Conservation (phyloP, 2,797 vertebrate genomes). For the Pseudopleuronectes americanus region DNA sequence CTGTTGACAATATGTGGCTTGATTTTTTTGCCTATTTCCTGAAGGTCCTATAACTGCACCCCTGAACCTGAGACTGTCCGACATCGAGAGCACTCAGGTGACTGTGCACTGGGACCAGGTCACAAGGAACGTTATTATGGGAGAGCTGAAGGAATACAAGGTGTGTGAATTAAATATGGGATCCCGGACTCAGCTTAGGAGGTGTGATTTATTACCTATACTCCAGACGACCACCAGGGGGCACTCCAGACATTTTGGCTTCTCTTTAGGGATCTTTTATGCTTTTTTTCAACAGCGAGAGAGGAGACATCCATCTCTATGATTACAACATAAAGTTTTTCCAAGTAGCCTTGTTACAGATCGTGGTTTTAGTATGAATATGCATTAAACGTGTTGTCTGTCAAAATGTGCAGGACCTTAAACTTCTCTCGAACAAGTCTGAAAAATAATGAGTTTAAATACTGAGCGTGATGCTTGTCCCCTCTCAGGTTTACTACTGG, state of each 20-base stretch:
- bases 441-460: conserved; percentile 90
- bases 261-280: too few relatives aligned
- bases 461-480: conserved; percentile 1
- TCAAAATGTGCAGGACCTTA: not conserved
- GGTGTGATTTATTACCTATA: too few relatives aligned
- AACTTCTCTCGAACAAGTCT: not conserved
- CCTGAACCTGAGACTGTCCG: conserved; percentile 90
- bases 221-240: too few relatives aligned
- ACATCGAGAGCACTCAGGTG: conserved; percentile 92
- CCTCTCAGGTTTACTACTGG: conserved; percentile 94
- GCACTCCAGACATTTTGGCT: too few relatives aligned
- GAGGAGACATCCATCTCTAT: too few relatives aligned
- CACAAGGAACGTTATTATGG: conserved; percentile 89
- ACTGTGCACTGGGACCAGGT: conserved; percentile 92
- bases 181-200: too few relatives aligned
- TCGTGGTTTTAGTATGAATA: not conserved
- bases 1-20: not conserved
- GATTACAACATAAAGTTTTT: too few relatives aligned
- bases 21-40: conserved; percentile 12
- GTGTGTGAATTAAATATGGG: conserved; percentile 74
- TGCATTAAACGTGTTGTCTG: not conserved
- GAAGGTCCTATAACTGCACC: conserved; percentile 92
- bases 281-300: too few relatives aligned
- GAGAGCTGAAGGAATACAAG: conserved; percentile 95
- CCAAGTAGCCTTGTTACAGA: too few relatives aligned